phyloP scores from a whole-genome alignment of 2,888 invertebrate species.

The Crematogaster levior region DNA sequence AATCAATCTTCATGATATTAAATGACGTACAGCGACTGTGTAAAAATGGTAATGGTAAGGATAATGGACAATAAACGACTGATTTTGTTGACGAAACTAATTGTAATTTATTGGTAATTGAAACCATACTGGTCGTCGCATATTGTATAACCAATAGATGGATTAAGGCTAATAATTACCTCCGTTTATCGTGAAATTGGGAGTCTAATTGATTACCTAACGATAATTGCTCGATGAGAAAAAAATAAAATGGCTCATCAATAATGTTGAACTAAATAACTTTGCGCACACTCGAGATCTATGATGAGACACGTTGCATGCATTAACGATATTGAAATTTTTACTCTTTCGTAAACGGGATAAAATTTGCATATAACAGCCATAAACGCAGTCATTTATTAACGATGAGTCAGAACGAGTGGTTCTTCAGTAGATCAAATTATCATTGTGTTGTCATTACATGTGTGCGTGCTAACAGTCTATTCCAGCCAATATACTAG shows the following conservation, averaged over 20 bases:
- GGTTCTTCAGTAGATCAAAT: slow-evolving; percentile 10
- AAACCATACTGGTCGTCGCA: not conserved
- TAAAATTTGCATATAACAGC: slow-evolving; percentile 39
- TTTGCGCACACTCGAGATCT: not conserved
- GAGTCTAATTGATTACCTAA: slow-evolving; percentile 48
- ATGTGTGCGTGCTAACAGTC: not conserved
- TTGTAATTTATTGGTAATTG: slow-evolving; percentile 47
- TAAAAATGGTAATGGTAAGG: not conserved
- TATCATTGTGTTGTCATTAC: slow-evolving; percentile 11
- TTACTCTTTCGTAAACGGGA: slow-evolving; percentile 16
- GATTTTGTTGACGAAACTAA: slow-evolving; percentile 1
- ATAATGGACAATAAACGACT: too few species aligned
- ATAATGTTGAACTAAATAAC: slow-evolving; percentile 32
- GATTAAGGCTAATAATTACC: slow-evolving; percentile 38
- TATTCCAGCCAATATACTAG: not conserved
- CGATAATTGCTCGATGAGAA: slow-evolving; percentile 42
- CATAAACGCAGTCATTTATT: slow-evolving; percentile 35
- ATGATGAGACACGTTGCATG: not conserved
- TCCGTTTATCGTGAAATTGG: slow-evolving; percentile 19
- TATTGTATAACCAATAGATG: slow-evolving; percentile 26
- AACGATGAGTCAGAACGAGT: slow-evolving; percentile 24
- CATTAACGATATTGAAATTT: slow-evolving; percentile 36
- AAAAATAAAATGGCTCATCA: slow-evolving; percentile 34
- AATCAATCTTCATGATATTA: not conserved
- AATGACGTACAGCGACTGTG: not conserved